Percentiles rank a stretch among this genome's conserved stretches.
phyloP scores from a whole-genome alignment of 2,113 vertebrate species.

The Tragelaphus imberbis region DNA sequence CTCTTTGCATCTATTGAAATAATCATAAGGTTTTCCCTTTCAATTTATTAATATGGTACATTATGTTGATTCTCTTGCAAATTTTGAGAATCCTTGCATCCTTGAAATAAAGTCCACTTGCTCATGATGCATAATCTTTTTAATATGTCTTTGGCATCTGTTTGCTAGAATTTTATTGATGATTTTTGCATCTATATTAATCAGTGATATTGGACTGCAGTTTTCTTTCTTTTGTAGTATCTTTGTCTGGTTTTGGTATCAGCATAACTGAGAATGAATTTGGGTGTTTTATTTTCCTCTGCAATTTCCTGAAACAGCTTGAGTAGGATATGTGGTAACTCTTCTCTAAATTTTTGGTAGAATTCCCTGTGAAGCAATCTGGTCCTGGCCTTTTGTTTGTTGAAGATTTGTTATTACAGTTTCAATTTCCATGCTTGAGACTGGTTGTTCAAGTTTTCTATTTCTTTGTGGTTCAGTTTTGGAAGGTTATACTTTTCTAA shows the following conservation, averaged over 20 bases:
- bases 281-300: background rate
- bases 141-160: rapidly evolving
- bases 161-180: background rate
- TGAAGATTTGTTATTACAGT: background rate
- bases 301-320: background rate
- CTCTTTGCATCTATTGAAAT: background rate
- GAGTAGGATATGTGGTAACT: background rate
- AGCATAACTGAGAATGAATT: background rate
- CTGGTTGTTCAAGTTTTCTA: background rate
- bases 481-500: background rate
- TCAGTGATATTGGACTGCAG: background rate
- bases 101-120: background rate
- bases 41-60: background rate
- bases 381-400: background rate
- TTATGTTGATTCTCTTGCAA: background rate
- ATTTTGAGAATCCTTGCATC: background rate
- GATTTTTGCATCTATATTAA: background rate
- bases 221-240: background rate
- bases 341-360: background rate
- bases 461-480: background rate
- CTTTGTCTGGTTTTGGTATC: background rate
- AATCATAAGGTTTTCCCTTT: background rate
- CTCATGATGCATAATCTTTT: background rate
- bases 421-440: background rate
- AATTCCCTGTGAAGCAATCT: background rate